Evolutionary conservation across 2,113 vertebrate species (phyloP).

Genomic region (Anolis carolinensis): DNA sequence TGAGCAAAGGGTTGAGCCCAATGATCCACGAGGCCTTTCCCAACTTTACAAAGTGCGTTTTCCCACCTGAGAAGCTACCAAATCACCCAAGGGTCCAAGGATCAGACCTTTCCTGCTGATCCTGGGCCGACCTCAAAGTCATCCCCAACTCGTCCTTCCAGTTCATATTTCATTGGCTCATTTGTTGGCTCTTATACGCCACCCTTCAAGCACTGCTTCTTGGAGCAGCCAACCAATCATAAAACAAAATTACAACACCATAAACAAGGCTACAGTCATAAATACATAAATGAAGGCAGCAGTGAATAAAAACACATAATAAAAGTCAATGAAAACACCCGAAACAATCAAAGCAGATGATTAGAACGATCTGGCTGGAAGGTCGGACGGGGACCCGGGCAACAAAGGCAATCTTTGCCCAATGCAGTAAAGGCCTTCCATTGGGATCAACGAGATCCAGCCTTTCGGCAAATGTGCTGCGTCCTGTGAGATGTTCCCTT

Average conservation of each 20-base stretch:
- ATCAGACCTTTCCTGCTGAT: too few relatives aligned
- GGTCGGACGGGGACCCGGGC: not conserved
- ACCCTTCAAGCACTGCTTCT: not conserved
- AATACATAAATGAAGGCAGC: not conserved
- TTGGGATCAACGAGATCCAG: not conserved
- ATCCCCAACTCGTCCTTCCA: not conserved
- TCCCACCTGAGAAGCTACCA: too few relatives aligned
- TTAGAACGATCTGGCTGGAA: not conserved
- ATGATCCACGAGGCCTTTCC: too few relatives aligned
- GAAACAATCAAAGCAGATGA: not conserved
- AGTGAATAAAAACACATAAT: not conserved
- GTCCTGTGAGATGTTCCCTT: not conserved
- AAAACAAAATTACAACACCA: not conserved
- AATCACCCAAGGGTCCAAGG: too few relatives aligned
- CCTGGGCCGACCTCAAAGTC: not conserved
- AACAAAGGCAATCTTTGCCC: not conserved
- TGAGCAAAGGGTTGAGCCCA: too few relatives aligned
- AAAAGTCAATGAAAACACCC: not conserved
- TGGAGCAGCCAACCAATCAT: not conserved
- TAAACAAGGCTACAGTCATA: not conserved
- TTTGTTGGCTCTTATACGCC: not conserved
- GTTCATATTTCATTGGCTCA: not conserved
- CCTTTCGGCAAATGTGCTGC: not conserved
- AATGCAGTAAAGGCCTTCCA: not conserved
- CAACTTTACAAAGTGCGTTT: too few relatives aligned